Base-by-base conservation (phyloP, 2,113 vertebrate genomes). In the Atractosteus spatula region DNA sequence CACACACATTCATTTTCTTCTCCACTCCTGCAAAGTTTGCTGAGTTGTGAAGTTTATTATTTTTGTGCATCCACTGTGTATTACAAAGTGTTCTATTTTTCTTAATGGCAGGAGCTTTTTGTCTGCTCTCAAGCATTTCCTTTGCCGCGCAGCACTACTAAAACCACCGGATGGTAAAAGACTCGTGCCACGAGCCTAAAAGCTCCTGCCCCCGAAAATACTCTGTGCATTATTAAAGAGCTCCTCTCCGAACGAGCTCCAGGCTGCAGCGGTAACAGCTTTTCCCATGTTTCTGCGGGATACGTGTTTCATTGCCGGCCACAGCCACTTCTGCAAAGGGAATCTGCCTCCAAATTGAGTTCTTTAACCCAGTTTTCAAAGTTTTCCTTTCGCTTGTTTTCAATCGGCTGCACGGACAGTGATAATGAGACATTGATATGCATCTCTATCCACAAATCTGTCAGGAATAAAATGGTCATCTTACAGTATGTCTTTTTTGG, bases 51-150 rank as follows among this genome's bases (percentile, higher is more conserved):
- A 51, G 47, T 51, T 86, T 84, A 87, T 88, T 90, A 88, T 88
- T 85, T 91, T 88, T 92, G 87, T 86, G 84, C 84, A 88, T 86
- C 80, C 79, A 84, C 78, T 84, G 80, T 86, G 74, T 74, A 74
- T 77, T 74, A 78, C 45, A 78, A 73, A 83, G 86, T 80, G 78
- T 74, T 82, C 85, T 84, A 71, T 72, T 68, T 41, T 77, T 78
- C 71, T 71, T 89, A 89, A 88, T 92, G 82, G 82, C 86, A 81
- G 80, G 69, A 64, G 74, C 68, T 74, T 78, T 79, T 81, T 82
- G 79, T 84, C 84, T 85, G 83, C 80, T 29, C 8, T 65, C 51
- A 69, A 73, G 71, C 66, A 61, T 76, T 77, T 70, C 57, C 74
- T 77, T 78, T 63, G 77, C 55, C 73, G 69, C 11, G 64, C 17